A percentile compares a stretch with the other conserved stretches of the same genome.
These are phyloP conservation scores for Drymonia ruficornis DNA, from an alignment of 2,888 invertebrate genomes.

Conservation along the genomic window DNA sequence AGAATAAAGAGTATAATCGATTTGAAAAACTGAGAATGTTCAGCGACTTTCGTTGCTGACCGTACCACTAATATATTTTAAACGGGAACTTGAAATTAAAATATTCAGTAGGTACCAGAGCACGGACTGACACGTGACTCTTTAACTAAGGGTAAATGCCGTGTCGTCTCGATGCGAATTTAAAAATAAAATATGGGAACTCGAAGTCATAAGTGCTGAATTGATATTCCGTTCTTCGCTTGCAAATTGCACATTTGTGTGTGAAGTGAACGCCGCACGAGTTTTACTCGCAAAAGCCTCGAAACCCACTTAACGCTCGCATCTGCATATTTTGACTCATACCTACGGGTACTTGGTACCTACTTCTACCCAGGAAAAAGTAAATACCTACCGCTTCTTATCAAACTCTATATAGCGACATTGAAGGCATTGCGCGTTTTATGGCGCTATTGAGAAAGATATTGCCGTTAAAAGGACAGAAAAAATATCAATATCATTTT, in stretches of 20 bases:
- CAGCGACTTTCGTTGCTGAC: too few species aligned
- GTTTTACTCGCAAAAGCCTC: conserved; percentile 18
- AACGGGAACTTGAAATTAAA: not conserved
- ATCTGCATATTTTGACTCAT: conserved; percentile 23
- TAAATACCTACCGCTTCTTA: too few species aligned
- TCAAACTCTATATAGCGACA: too few species aligned
- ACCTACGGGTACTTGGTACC: not conserved
- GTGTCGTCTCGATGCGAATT: not conserved
- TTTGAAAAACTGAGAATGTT: too few species aligned
- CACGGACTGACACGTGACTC: not conserved
- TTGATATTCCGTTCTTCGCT: conserved; percentile 22
- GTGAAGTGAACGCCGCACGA: conserved; percentile 14
- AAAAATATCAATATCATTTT: too few species aligned
- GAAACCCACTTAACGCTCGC: conserved; percentile 18
- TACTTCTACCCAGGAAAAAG: too few species aligned
- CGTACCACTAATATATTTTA: conserved; percentile 9
- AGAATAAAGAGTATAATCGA: too few species aligned
- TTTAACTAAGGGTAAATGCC: conserved; percentile 1
- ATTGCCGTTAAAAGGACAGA: too few species aligned
- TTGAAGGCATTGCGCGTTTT: too few species aligned
- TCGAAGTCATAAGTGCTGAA: conserved; percentile 13
- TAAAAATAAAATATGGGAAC: conserved; percentile 2
- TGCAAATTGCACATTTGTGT: conserved; percentile 15
- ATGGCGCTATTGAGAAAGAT: too few species aligned
- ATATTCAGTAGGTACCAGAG: conserved; percentile 2